Evolutionary conservation across 1,140 invertebrate species (phyloP).

Genomic region (Lordiphosa clarofinis): DNA sequence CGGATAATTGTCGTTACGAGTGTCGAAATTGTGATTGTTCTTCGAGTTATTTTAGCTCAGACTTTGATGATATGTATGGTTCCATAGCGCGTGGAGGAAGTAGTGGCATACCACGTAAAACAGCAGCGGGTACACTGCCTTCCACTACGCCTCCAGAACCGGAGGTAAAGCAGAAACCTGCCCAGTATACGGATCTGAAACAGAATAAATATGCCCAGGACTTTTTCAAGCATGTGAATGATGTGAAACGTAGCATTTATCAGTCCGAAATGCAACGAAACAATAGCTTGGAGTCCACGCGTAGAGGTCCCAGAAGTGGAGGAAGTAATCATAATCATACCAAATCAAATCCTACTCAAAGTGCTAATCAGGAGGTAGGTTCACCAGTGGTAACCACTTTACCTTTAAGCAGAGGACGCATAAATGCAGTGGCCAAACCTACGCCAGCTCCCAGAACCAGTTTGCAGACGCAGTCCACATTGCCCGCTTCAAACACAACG

Average conservation of each 20-base stretch:
- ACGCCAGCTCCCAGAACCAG: conserved; percentile 67
- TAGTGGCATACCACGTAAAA: conserved; percentile 71
- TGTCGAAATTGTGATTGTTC: conserved; percentile 79
- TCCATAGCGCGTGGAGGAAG: conserved; percentile 60
- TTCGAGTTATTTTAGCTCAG: conserved; percentile 78
- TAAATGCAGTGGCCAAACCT: conserved; percentile 32
- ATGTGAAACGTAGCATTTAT: conserved; percentile 78
- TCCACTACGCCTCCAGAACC: conserved; percentile 32
- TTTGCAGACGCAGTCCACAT: conserved; percentile 21
- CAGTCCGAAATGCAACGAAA: conserved; percentile 75
- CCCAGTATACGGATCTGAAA: conserved; percentile 52
- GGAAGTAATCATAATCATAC: conserved; percentile 3
- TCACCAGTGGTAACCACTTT: conserved; percentile 51
- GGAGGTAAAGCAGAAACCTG: conserved; percentile 14
- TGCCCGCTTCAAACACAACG: conserved; percentile 8
- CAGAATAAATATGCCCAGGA: conserved; percentile 78
- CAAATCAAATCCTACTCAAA: conserved; percentile 39
- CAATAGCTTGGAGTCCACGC: conserved; percentile 52
- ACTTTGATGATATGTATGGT: conserved; percentile 75
- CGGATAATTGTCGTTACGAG: conserved; percentile 75
- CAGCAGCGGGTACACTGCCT: conserved; percentile 64
- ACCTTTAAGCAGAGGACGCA: conserved; percentile 62
- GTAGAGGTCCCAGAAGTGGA: conserved; percentile 15
- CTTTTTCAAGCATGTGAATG: conserved; percentile 78
- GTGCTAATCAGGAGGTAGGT: conserved; percentile 17